Evolutionary conservation across 2,888 invertebrate species (phyloP).

Genomic region (Cinara cedri): DNA sequence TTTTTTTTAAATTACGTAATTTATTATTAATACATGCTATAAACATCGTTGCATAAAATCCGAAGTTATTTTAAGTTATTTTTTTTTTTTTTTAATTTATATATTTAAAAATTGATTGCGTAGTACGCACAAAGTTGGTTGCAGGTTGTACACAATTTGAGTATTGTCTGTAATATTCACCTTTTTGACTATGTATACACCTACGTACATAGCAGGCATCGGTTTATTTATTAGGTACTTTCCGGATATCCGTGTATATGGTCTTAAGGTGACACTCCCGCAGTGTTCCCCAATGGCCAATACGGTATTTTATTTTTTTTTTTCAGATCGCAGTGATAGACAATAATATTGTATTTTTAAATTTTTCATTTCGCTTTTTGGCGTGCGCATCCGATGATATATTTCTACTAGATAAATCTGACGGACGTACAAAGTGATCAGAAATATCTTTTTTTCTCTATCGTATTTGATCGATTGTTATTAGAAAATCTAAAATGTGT

Average conservation of each 20-base stretch:
- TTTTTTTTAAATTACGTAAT: not conserved
- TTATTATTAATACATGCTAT: not conserved
- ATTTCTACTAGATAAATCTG: not conserved
- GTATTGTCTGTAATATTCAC: too few relatives aligned
- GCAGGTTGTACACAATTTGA: too few relatives aligned
- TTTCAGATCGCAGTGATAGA: not conserved
- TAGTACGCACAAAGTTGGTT: too few relatives aligned
- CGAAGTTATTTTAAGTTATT: too few relatives aligned
- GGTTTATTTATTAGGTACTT: conserved; percentile 7
- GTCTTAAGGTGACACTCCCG: not conserved
- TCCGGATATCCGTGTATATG: not conserved
- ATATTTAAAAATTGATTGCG: too few relatives aligned
- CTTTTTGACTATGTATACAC: too few relatives aligned
- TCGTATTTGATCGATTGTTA: too few relatives aligned
- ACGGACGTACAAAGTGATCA: not conserved
- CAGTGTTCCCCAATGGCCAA: conserved; percentile 10
- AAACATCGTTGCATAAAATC: too few relatives aligned
- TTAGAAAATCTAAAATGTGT: too few relatives aligned
- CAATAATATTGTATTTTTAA: not conserved
- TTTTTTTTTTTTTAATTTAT: too few relatives aligned
- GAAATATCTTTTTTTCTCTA: too few relatives aligned
- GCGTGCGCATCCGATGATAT: not conserved
- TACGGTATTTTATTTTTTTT: not conserved
- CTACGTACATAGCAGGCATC: not conserved
- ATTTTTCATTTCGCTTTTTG: not conserved